Evolutionary conservation across 2,113 vertebrate genomes (phyloP).

Genomic region (Cnemophilus loriae): DNA sequence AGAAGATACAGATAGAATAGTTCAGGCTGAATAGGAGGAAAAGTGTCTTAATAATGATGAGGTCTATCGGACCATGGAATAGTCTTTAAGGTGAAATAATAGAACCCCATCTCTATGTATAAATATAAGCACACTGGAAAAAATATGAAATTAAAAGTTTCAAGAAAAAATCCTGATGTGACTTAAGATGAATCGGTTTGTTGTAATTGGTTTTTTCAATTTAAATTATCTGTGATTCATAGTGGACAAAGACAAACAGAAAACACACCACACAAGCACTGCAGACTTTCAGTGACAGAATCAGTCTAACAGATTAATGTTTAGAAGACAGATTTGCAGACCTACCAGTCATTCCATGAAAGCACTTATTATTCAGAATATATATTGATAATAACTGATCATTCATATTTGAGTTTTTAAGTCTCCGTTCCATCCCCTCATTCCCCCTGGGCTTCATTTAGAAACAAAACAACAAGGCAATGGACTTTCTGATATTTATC

Average conservation of each 20-base stretch:
- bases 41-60: not conserved
- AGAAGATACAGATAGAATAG: not conserved
- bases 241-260: not conserved
- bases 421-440: not conserved
- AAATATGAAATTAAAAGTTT: not conserved
- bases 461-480: not conserved
- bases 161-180: not conserved
- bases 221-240: not conserved
- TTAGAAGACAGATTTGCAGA: not conserved
- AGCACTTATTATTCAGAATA: not conserved
- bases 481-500: not conserved
- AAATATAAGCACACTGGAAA: not conserved
- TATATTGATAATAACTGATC: not conserved
- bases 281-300: not conserved
- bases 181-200: not conserved
- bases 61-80: not conserved
- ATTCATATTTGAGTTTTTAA: not conserved
- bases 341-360: rapidly evolving
- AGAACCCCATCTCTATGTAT: not conserved
- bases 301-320: not conserved
- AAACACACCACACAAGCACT: not conserved
- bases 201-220: not conserved
- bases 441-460: not conserved
- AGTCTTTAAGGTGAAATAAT: not conserved
- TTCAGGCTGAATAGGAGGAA: not conserved